These are phyloP conservation scores for Lacerta viridis DNA, from an alignment of 2,797 vertebrate genomes.

Conservation along the genomic window DNA sequence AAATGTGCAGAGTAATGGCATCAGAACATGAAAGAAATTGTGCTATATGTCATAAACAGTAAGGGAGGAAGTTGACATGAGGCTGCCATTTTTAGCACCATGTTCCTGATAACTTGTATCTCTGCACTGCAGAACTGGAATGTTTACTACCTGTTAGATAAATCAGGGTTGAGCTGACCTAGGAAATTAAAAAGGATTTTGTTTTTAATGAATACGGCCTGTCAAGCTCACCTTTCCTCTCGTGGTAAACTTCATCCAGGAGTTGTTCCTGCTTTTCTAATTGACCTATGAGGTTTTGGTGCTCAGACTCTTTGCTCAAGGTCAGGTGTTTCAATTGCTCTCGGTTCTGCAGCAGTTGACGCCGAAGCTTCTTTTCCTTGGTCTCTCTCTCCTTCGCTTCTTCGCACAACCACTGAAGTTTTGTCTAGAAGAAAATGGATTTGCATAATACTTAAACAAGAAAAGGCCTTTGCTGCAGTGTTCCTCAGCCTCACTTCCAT, in stretches of 20 bases:
- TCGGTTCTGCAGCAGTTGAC: conserved; percentile 82
- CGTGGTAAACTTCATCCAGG: conserved; percentile 84
- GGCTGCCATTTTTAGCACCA: background rate
- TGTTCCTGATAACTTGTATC: background rate
- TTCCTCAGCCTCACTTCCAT: background rate
- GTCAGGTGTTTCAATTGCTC: conserved; percentile 86
- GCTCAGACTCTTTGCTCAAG: conserved; percentile 84
- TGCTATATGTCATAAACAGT: background rate
- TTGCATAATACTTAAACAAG: conserved; percentile 3
- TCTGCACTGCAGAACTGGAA: background rate
- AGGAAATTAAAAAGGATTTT: conserved; percentile 12
- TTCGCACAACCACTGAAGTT: conserved; percentile 93
- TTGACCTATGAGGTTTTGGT: conserved; percentile 84
- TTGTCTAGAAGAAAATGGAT: conserved; percentile 78
- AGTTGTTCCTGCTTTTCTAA: conserved; percentile 89
- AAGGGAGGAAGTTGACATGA: background rate
- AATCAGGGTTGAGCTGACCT: conserved; percentile 7
- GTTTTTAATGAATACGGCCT: conserved; percentile 25
- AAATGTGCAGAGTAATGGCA: background rate
- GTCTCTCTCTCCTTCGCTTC: conserved; percentile 87
- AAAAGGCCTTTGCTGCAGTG: conserved; percentile 18
- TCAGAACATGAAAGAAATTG: background rate
- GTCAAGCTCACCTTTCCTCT: conserved; percentile 88
- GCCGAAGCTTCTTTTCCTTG: conserved; percentile 83
- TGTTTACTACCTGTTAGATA: conserved; percentile 1